Base-by-base conservation (phyloP, 35 echinoderm and acorn worm species). In the Acanthaster planci region DNA sequence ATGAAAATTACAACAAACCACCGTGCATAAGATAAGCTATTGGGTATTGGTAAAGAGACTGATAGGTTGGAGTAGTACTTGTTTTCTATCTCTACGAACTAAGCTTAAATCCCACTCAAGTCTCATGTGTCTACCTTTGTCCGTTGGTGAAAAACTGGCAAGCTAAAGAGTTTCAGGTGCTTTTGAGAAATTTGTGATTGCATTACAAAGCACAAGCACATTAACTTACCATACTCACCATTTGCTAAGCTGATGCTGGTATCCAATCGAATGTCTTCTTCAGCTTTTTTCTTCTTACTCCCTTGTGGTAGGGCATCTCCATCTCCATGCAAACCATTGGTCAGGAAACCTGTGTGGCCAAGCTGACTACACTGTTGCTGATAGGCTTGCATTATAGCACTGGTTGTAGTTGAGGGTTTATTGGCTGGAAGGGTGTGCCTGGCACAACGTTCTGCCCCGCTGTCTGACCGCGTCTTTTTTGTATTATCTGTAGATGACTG, bases 381-480 rank as follows among this genome's bases (percentile, higher is more conserved):
- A 26, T 72, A 86, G 6, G 42, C 67, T 14, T 77, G 84, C 67
- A 64, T 57, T 42, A 76, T 51, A 47, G 40, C 75, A 78, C 40
- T 47, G 8, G 60, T 86, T 75, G 84, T 86, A 31, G 87, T 40
- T 84, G 56, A 80, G n/a, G 60, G 56, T 51, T 89, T 89, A 59
- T 57, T 37, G 37, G 82, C 80, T 2, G 87, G 79, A 29, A 89
- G 60, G 56, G 82, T 83, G 67, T 89, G 87, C 44, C 82, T 89
- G 58, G 87, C 58, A 78, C 87, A 89, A 6, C 82, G 38, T 32
- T 89, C 87, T 16, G 83, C 16, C 51, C 79, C 31, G 55, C 60
- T 30, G 37, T 67, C 50, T 23, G 87, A 39, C 64, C 83, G 37
- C 18, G 75, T 53, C 32, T 83, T 89, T 57, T 89, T 89, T n/a